Base-by-base conservation (phyloP, 2,797 vertebrate genomes). In the Chelon labrosus region DNA sequence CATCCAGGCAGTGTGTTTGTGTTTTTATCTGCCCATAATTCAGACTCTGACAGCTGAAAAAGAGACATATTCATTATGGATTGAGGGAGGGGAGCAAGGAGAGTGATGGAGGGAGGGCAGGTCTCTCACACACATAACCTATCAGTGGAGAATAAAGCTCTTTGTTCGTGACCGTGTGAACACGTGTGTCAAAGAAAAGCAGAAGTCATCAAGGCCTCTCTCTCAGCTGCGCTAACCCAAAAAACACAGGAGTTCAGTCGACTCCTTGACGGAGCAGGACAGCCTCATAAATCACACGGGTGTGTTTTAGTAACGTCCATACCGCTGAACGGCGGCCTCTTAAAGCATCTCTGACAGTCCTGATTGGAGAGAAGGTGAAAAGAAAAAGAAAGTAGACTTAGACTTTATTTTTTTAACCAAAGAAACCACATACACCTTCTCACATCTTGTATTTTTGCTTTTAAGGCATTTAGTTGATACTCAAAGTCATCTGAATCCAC, bases 231-330 rank as follows among this genome's bases (percentile, higher is more conserved):
- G 42, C 54, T 53, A 51, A 75, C 82, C 69, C 73, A 82, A 83
- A 87, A 91, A 92, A 89, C 89, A 89, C 54, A 11, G 37, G 79
- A 70, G 79, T 56, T 85, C n/a, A 83, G 77, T 22, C 58, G 67
- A 47, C 64, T 73, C 81, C 85, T 82, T 89, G 85, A 83, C 68
- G 6, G 58, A 55, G 65, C 5, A 7, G 56, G 84, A 82, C 80
- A 86, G 70, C 78, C 84, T 88, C 85, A 90, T 93, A 89, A 92
- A 93, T 93, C 92, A 92, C 78, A 0, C 9, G 35, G 17, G 52
- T 59, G 39, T 72, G 75, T 89, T 90, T 80, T 35, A 89, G 85
- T 77, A 79, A 75, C 61, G 66, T 73, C 75, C 55, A 16, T 17
- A 4, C 47, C 0, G 25, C 79, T 83, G 81, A 88, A 77, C 70